Evolutionary conservation across 2,113 vertebrate genomes (phyloP).

Genomic region (Turnix velox): DNA sequence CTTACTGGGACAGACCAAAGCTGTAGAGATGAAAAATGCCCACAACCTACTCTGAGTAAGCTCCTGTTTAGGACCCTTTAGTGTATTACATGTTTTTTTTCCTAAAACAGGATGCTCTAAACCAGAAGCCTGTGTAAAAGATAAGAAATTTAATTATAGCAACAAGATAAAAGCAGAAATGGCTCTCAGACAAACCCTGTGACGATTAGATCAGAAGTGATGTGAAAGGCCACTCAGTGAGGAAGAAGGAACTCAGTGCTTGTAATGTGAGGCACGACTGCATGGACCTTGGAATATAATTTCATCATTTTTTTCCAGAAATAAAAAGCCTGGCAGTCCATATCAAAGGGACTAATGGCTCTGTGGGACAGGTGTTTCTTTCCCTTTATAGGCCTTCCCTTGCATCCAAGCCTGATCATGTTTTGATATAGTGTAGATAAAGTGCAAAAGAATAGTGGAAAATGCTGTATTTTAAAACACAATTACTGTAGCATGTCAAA

Average conservation of each 20-base stretch:
- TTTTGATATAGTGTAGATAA: neutral
- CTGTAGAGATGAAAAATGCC: neutral
- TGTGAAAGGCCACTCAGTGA: slow-evolving; percentile 29
- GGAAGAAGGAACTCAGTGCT: neutral
- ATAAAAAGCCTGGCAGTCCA: neutral
- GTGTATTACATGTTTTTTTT: neutral
- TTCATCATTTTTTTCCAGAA: neutral
- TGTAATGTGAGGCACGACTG: neutral
- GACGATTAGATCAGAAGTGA: slow-evolving; percentile 25
- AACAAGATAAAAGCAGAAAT: slow-evolving; percentile 35
- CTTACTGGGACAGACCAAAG: slow-evolving; percentile 21
- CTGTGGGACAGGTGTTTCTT: neutral
- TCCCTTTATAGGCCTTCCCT: neutral
- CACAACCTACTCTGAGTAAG: neutral
- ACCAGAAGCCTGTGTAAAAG: slow-evolving; percentile 29
- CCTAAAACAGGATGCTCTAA: slow-evolving; percentile 16
- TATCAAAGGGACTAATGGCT: neutral
- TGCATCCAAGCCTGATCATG: neutral
- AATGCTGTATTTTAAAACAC: neutral
- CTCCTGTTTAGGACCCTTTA: neutral
- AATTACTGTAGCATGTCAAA: neutral
- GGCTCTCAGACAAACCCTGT: slow-evolving; percentile 23
- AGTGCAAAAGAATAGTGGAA: neutral
- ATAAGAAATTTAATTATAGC: slow-evolving; percentile 57
- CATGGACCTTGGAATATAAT: neutral